Percentiles rank a stretch among this genome's conserved stretches.
Evolutionary conservation across 2,797 vertebrate genomes (phyloP).

Genomic region (Pseudochirops corinnae): DNA sequence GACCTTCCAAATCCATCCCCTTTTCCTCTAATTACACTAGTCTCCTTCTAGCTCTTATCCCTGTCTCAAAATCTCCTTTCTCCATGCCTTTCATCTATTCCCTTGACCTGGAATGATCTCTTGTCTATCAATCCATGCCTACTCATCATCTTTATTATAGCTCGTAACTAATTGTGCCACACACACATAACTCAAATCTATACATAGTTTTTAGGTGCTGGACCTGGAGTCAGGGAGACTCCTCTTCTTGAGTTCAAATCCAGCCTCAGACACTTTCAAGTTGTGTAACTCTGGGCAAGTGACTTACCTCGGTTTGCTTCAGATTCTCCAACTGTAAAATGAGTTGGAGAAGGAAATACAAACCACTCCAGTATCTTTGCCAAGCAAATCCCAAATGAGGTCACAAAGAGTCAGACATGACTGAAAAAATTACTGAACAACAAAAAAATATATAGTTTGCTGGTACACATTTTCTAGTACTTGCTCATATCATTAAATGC

Average conservation of each 20-base stretch:
- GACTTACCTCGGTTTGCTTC: neutral
- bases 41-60: neutral
- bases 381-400: neutral
- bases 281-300: neutral
- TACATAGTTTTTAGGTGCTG: neutral
- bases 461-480: neutral
- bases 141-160: neutral
- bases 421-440: no score
- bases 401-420: no score
- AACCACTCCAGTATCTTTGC: neutral
- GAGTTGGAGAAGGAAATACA: neutral
- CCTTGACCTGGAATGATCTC: neutral
- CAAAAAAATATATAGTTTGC: neutral
- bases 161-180: neutral
- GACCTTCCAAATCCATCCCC: neutral
- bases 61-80: neutral
- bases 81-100: neutral
- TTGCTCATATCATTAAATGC: conserved; percentile 7
- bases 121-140: neutral
- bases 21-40: neutral
- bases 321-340: neutral
- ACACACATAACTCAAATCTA: neutral
- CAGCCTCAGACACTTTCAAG: neutral
- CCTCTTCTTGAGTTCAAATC: neutral
- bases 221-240: neutral